Conservation (phyloP, 2,113 vertebrate genomes). For the Rhegmatorhina hoffmannsi region DNA sequence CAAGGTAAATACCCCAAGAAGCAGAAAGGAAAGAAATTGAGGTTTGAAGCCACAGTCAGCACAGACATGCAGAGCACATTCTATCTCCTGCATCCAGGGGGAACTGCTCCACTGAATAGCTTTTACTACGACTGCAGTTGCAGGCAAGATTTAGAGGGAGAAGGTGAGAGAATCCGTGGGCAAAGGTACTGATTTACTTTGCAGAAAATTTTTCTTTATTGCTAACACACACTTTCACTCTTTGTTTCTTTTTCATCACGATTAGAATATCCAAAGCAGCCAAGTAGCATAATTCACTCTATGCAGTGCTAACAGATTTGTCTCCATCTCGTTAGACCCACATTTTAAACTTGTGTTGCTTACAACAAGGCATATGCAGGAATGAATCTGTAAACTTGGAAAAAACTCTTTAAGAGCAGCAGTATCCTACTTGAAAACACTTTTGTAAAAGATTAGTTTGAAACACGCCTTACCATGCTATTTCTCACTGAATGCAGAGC, state of each 20-base stretch:
- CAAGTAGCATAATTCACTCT: conserved; percentile 8
- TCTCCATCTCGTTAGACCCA: conserved; percentile 20
- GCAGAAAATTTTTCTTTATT: background rate
- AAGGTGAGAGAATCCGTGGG: background rate
- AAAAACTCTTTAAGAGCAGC: background rate
- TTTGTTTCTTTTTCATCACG: background rate
- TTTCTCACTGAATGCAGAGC: background rate
- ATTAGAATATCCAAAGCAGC: background rate
- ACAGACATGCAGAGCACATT: background rate
- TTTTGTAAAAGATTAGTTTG: background rate
- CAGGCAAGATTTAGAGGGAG: background rate
- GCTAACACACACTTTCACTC: background rate
- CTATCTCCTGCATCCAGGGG: background rate
- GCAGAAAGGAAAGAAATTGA: background rate
- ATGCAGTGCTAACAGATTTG: conserved; percentile 25
- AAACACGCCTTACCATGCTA: accelerated
- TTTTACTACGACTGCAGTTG: background rate
- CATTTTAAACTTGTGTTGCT: conserved; percentile 5
- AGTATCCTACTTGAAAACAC: background rate
- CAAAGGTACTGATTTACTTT: background rate
- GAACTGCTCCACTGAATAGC: background rate
- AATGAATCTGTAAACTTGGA: conserved; percentile 11
- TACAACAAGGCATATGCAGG: background rate
- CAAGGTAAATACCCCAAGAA: background rate
- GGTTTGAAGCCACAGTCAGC: background rate